Conservation (phyloP, 2,797 vertebrate species). For the Halcyon chelicuti region DNA sequence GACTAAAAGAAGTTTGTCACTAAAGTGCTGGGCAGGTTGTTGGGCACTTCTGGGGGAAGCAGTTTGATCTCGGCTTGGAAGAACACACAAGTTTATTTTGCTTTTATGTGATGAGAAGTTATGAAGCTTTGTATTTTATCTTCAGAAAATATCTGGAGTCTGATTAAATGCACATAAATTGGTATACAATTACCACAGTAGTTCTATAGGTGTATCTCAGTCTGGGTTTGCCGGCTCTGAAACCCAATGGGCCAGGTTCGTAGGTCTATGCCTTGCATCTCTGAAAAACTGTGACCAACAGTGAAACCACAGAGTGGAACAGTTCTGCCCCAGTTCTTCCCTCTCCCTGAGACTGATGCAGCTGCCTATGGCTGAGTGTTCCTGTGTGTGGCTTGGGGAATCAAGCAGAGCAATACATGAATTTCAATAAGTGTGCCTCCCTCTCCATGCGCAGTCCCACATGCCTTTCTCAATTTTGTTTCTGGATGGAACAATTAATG, state of each 20-base stretch:
- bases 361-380: not conserved
- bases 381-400: not conserved
- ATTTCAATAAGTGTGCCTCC: slow-evolving; percentile 18
- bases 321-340: slow-evolving; percentile 44
- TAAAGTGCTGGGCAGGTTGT: not conserved
- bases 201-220: not conserved
- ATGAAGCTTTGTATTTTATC: not conserved
- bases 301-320: slow-evolving; percentile 16
- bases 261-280: not conserved
- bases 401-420: slow-evolving; percentile 48
- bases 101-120: not conserved
- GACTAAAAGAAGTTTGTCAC: not conserved
- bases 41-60: not conserved
- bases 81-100: not conserved
- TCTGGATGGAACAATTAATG: slow-evolving; percentile 42
- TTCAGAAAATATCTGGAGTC: not conserved
- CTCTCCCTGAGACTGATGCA: not conserved
- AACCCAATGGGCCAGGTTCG: not conserved
- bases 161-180: not conserved
- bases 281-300: not conserved
- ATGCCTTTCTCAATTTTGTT: slow-evolving; percentile 40
- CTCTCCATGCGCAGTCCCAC: not conserved
- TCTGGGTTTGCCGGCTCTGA: not conserved
- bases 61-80: not conserved
- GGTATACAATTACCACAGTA: not conserved